These are phyloP conservation scores for Tetranychus cinnabarinus DNA, from an alignment of 1,140 invertebrate species.

Conservation along the genomic window DNA sequence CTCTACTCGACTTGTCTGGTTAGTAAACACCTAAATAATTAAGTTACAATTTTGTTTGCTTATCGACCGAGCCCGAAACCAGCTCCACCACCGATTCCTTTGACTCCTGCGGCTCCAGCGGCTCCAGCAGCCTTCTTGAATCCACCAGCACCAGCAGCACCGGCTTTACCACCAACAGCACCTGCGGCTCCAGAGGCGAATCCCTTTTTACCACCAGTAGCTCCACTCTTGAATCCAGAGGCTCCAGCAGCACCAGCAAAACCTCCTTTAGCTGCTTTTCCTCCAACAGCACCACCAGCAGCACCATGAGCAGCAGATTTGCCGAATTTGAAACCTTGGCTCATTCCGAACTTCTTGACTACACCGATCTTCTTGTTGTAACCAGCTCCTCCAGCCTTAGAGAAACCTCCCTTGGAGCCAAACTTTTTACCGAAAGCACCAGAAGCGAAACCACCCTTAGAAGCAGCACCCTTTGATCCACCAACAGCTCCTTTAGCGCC, in stretches of 20 bases:
- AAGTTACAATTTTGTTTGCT: too few species aligned
- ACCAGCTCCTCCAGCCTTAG: constrained; percentile 3
- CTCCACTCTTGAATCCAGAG: not conserved
- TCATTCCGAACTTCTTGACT: constrained; percentile 5
- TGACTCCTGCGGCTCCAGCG: not conserved
- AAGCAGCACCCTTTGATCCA: not conserved
- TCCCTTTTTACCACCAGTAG: not conserved
- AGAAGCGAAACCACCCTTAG: constrained; percentile 1
- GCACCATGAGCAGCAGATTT: constrained; percentile 3
- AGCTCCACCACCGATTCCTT: not conserved
- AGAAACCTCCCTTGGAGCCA: constrained; percentile 1
- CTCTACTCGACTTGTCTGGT: too few species aligned
- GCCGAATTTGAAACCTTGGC: constrained; percentile 6
- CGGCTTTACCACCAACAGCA: not conserved
- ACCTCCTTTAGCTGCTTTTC: not conserved
- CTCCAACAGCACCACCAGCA: constrained; percentile 4
- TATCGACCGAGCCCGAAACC: not conserved
- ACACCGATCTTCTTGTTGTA: constrained; percentile 7
- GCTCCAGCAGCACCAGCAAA: not conserved
- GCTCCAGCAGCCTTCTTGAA: not conserved
- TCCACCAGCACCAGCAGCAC: not conserved
- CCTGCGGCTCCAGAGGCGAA: not conserved
- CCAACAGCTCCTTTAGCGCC: not conserved
- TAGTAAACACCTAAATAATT: too few species aligned
- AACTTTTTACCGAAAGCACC: not conserved